Evolutionary conservation across 2,113 vertebrate genomes (phyloP), one percentile per base, ranked within the genome.

Genomic region (Sinocyclocheilus grahami): DNA sequence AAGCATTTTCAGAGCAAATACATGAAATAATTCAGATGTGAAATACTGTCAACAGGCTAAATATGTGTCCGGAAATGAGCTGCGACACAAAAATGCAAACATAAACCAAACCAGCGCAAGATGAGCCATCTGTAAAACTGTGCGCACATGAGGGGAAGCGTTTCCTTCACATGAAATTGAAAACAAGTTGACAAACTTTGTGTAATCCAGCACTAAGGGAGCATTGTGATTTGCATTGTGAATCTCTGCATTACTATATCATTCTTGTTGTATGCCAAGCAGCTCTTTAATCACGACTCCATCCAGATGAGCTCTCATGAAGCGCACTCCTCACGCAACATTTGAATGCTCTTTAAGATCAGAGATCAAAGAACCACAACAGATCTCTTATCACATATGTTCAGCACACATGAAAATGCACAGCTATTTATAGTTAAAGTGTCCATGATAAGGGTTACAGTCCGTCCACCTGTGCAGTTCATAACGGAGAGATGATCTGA

Each of bases 401-500:
- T 78, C 51, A 33, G 51, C 18, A 37, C 18, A 9, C 71, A 55
- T 72, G 80, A 14, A 83, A 88, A 83, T 79, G 53, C 3, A 51
- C 11, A 27, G 63, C 62, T 18, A 58, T 86, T 62, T 55, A 51
- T 78, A 85, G 78, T 85, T 33, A 78, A 79, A 83, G 80, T 63
- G 33, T 83, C 27, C 62, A 77, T 55, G 67, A 65, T 80, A 80
- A 86, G 48, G 37, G 12, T n/a, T 3, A 80, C 33, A 75, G n/a
- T 39, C 46, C n/a, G 10, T 24, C 10, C n/a, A 67, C 14, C 42
- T 76, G 58, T 16, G 78, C 78, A 71, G 9, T 76, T 62, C 67
- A 39, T 42, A 46, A 91, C 89, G 88, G 8, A 91, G 88, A 90
- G 30, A 46, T 83, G 89, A 84, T 90, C 91, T 90, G 93, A 93